phyloP scores from a whole-genome alignment of 2,888 invertebrate genomes.

The Rhagium mordax region DNA sequence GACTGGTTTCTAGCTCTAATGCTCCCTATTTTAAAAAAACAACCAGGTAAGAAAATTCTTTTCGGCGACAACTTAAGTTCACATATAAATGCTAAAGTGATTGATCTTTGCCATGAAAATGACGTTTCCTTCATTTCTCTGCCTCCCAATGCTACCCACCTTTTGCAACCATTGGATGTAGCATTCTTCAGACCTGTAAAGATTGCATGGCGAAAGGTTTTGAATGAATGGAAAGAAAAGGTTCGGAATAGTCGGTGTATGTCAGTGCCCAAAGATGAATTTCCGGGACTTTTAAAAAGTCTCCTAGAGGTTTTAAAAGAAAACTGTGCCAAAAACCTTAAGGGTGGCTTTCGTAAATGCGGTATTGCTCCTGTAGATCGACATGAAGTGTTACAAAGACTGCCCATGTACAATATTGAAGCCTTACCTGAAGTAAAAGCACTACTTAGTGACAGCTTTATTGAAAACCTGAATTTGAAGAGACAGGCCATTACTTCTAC shows the following conservation, averaged over 20 bases:
- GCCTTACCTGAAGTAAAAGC: constrained; percentile 17
- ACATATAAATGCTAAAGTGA: constrained; percentile 40
- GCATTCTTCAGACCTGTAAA: constrained; percentile 17
- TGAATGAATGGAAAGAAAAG: constrained; percentile 1
- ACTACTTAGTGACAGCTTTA: background rate
- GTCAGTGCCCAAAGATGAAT: background rate
- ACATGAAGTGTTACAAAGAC: constrained; percentile 18
- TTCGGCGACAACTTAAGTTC: constrained; percentile 45
- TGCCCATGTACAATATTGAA: constrained; percentile 4
- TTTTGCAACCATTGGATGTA: constrained; percentile 25
- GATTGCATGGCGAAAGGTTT: background rate
- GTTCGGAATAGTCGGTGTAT: background rate
- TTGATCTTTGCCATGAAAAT: constrained; percentile 35
- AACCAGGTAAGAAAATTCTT: constrained; percentile 38
- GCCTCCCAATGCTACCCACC: constrained; percentile 24
- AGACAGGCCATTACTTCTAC: constrained; percentile 12
- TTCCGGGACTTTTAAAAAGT: constrained; percentile 1
- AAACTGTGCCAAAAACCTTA: too few relatives aligned
- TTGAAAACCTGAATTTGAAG: constrained; percentile 13
- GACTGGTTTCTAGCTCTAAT: background rate
- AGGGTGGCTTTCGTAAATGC: constrained; percentile 17
- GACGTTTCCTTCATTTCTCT: constrained; percentile 31
- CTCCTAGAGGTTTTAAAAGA: background rate
- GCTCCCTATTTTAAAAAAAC: background rate
- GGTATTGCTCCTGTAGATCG: constrained; percentile 25